A percentile compares a stretch with the other conserved stretches of the same genome.
phyloP scores from a whole-genome alignment of 2,888 invertebrate species.

The Xanthia icteritia region DNA sequence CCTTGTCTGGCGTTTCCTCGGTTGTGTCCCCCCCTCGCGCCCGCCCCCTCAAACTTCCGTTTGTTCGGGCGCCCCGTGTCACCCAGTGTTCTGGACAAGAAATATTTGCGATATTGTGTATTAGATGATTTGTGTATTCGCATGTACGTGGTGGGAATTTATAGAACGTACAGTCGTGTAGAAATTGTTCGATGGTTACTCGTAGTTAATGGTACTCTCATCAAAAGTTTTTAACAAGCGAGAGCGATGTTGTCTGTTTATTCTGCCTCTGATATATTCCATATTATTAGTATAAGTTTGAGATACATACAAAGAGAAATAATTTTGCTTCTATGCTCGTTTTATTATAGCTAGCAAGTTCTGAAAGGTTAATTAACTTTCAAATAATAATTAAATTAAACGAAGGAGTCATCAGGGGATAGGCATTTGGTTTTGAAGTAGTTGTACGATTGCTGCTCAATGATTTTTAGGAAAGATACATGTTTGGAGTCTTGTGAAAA shows the following conservation, averaged over 20 bases:
- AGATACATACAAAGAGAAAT: conserved; percentile 43
- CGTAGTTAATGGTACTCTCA: conserved; percentile 62
- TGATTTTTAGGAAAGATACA: too few species aligned
- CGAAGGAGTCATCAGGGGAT: too few species aligned
- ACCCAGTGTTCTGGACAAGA: conserved; percentile 87
- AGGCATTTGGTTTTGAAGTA: too few species aligned
- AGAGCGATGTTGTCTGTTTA: conserved; percentile 53
- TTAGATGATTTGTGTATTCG: conserved; percentile 88
- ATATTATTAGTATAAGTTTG: conserved; percentile 52
- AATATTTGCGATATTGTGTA: conserved; percentile 89
- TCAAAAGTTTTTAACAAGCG: conserved; percentile 69
- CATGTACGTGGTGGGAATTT: conserved; percentile 83
- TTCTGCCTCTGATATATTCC: conserved; percentile 56
- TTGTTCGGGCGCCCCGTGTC: conserved; percentile 83
- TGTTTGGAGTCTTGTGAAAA: too few species aligned
- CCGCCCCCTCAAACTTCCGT: conserved; percentile 78
- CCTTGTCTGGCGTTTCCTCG: conserved; percentile 81
- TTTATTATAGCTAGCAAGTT: background rate
- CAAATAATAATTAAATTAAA: too few species aligned
- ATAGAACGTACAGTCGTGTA: conserved; percentile 74
- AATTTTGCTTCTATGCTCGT: conserved; percentile 27
- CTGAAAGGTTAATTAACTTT: background rate
- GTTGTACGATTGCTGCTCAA: too few species aligned
- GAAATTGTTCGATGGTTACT: conserved; percentile 67
- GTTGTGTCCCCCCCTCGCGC: conserved; percentile 74